A percentile compares a stretch with the other conserved stretches of the same genome.
phyloP scores from a whole-genome alignment of 2,113 vertebrate species.

The Sturnus vulgaris region DNA sequence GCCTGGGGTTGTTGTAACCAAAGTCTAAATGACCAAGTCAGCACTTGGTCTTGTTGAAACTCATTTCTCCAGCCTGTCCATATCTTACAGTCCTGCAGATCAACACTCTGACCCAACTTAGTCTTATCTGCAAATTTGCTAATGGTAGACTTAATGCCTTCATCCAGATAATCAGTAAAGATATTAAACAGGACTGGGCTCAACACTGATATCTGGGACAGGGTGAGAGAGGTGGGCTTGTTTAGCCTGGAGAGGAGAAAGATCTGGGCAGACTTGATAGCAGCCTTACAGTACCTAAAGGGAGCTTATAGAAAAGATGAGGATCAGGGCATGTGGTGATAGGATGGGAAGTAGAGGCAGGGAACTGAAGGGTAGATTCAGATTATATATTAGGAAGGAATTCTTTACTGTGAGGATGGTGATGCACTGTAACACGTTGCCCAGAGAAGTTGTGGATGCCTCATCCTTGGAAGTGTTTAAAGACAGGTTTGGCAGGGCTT shows the following conservation, averaged over 20 bases:
- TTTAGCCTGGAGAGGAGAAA: background rate
- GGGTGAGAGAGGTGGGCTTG: background rate
- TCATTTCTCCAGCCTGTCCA: background rate
- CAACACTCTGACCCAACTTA: background rate
- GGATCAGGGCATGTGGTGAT: background rate
- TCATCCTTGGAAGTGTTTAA: background rate
- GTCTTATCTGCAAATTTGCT: background rate
- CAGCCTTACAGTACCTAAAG: background rate
- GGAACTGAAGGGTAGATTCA: background rate
- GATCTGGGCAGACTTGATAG: background rate
- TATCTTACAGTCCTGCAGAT: background rate
- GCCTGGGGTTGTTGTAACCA: background rate
- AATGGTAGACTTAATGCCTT: background rate
- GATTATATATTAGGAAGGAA: background rate
- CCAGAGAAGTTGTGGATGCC: background rate
- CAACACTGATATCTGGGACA: background rate
- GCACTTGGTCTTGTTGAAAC: background rate
- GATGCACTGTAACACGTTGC: background rate
- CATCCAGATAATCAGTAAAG: background rate
- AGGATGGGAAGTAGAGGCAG: rapidly evolving
- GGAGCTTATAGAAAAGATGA: background rate
- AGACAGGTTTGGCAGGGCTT: background rate
- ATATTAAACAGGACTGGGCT: background rate
- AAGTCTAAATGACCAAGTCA: background rate
- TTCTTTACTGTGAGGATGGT: background rate